Conservation (phyloP, 1,140 invertebrate species). For the Lasioglossum albipes region DNA sequence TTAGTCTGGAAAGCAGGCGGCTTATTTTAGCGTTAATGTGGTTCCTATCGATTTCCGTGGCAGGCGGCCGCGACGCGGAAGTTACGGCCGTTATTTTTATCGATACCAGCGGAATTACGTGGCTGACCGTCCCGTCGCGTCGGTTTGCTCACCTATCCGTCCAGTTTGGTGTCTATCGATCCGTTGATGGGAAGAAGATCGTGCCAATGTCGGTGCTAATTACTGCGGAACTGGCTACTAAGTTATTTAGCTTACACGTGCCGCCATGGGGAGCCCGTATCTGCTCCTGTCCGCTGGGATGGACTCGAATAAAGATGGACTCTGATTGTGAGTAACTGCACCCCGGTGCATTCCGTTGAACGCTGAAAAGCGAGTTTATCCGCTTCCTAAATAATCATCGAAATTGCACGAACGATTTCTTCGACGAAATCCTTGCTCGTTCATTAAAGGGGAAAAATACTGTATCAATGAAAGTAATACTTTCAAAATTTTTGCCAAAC, state of each 20-base stretch:
- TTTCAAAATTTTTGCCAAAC: too few relatives aligned
- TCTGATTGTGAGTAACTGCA: constrained; percentile 32
- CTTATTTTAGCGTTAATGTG: background rate
- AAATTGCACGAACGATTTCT: background rate
- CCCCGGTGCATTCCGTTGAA: background rate
- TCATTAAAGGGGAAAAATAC: background rate
- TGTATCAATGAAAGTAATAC: too few relatives aligned
- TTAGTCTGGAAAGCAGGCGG: background rate
- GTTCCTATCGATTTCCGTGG: background rate
- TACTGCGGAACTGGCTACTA: constrained; percentile 48
- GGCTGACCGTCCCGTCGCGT: constrained; percentile 9
- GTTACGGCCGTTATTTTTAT: constrained; percentile 17
- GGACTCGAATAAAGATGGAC: constrained; percentile 46
- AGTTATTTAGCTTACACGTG: constrained; percentile 58
- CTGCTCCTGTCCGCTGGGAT: constrained; percentile 34
- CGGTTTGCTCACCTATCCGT: too few relatives aligned
- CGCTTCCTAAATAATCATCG: background rate
- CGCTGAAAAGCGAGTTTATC: background rate
- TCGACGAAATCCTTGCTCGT: background rate
- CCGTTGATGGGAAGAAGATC: constrained; percentile 40
- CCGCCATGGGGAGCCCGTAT: background rate
- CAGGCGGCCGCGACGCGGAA: background rate
- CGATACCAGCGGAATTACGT: constrained; percentile 7
- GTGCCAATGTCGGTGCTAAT: constrained; percentile 50
- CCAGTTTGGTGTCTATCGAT: constrained; percentile 44